Conservation (phyloP, 1,140 invertebrate species). For the Solenopsis fugax region DNA sequence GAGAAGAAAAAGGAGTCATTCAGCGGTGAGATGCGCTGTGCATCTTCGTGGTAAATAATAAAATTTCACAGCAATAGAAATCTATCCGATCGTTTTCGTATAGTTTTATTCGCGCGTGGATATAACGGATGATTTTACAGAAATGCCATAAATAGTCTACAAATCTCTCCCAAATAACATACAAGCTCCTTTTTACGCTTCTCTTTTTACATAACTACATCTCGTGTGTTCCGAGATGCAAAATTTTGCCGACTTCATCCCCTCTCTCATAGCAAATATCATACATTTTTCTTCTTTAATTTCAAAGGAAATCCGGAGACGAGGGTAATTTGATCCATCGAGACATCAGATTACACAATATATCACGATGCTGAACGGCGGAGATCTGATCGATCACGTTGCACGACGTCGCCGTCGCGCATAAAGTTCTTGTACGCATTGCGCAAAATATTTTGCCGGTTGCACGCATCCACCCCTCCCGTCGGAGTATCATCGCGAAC, state of each 20-base stretch:
- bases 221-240: background rate
- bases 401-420: background rate
- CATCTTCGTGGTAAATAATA: conserved; percentile 40
- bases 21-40: background rate
- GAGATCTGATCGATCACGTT: conserved; percentile 16
- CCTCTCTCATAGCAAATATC: background rate
- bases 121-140: background rate
- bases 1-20: conserved; percentile 38
- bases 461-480: background rate
- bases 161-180: background rate
- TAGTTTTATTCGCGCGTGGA: background rate
- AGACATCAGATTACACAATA: conserved; percentile 1
- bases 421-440: conserved; percentile 10
- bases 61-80: conserved; percentile 12
- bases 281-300: background rate
- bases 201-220: background rate
- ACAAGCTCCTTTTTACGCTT: too few species aligned
- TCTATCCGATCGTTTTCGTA: conserved; percentile 11
- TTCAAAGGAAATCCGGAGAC: conserved; percentile 11
- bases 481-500: conserved; percentile 29
- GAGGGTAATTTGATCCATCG: background rate
- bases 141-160: background rate
- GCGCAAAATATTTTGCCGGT: conserved; percentile 33
- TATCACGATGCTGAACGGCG: background rate
- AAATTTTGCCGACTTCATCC: background rate